Evolutionary conservation across 2,113 vertebrate genomes (phyloP).

Genomic region (Thamnophis sirtalis): DNA sequence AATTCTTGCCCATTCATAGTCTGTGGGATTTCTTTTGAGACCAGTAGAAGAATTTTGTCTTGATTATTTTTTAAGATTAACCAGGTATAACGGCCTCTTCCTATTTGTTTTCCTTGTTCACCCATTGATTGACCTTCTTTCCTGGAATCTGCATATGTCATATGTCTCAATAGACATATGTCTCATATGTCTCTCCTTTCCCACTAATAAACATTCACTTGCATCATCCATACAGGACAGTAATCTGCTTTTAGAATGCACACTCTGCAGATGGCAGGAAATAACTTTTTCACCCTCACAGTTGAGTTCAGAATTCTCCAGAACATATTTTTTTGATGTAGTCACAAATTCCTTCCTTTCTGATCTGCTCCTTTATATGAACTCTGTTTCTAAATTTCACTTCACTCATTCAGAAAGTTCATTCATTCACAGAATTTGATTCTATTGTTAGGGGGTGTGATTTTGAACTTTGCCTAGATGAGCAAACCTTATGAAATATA

Average conservation of each 20-base stretch:
- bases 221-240: not conserved
- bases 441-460: not conserved
- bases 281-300: not conserved
- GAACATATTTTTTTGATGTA: not conserved
- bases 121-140: not conserved
- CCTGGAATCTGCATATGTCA: too few relatives aligned
- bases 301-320: not conserved
- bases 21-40: not conserved
- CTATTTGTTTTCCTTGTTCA: not conserved
- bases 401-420: not conserved
- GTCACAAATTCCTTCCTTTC: not conserved
- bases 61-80: not conserved
- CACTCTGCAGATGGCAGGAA: not conserved
- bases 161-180: too few relatives aligned
- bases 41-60: not conserved
- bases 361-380: not conserved
- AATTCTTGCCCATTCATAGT: not conserved
- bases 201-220: not conserved
- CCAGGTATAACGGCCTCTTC: not conserved
- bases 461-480: not conserved
- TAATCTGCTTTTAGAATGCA: not conserved
- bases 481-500: not conserved
- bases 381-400: not conserved
- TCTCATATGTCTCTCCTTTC: not conserved
- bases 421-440: not conserved